Base-by-base conservation (phyloP, 2,113 vertebrate genomes). In the Megalops atlanticus region DNA sequence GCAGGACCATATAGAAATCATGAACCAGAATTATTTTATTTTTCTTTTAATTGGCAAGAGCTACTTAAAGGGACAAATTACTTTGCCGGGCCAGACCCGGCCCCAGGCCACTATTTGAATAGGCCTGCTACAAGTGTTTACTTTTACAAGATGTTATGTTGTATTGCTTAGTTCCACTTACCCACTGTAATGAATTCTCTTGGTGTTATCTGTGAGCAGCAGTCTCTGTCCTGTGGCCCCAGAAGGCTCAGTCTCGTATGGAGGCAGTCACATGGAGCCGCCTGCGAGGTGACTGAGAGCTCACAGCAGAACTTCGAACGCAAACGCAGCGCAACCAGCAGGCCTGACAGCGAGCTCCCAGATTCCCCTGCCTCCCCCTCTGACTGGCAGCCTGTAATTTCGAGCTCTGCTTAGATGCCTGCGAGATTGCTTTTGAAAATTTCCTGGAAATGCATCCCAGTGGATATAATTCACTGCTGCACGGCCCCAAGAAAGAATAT, bases 401-500 rank as follows among this genome's bases (percentile, higher is more conserved):
- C n/a, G 6, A 45, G 41, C 33, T 72, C 15, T 33, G 78, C 40
- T 64, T 10, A 24, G 78, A 71, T 71, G 78, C 78, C 68, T 33
- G 31, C 45, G 68, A 79, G 78, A 70, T 68, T 33, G 31, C 41
- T 71, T 69, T 15, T 38, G 78, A 68, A 47, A 27, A 40, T 71
- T 79, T 79, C 68, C 68, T 71, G 68, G 64, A 71, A 79, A 35
- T 36, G 18, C 31, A 18, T 79, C 78, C 68, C 78, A 15, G 2
- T 71, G 78, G 78, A 79, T 47, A 71, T 24, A 35, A 36, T 21
- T 40, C 58, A 40, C 64, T 31, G n/a, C 10, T 27, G 15, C 21
- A 14, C 21, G 16, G 74, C 41, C 52, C 36, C 64, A 49, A 64
- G 27, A 69, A 69, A 16, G 52, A 16, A 64, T 71, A 79, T 72